phyloP scores from a whole-genome alignment of 2,113 vertebrate genomes.

The Cyanocitta stelleri region DNA sequence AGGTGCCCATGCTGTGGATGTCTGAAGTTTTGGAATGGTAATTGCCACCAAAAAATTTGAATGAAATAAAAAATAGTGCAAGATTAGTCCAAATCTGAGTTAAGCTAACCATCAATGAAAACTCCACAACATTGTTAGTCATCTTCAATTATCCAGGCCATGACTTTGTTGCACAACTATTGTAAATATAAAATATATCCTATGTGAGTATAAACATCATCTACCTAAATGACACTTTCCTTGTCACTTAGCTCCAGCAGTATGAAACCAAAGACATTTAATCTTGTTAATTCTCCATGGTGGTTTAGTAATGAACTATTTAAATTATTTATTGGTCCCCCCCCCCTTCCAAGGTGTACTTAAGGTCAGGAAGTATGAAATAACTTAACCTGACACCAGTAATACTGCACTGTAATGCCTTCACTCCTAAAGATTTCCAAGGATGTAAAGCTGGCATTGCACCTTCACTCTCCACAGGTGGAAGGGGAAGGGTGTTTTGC shows the following conservation, averaged over 20 bases:
- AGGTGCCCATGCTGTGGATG: neutral
- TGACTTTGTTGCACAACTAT: neutral
- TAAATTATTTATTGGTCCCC: neutral
- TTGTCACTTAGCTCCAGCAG: neutral
- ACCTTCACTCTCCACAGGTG: neutral
- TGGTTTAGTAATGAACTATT: neutral
- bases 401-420: neutral
- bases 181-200: neutral
- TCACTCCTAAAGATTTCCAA: neutral
- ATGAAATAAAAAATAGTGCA: neutral
- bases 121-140: neutral
- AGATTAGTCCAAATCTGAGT: neutral
- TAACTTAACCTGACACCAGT: neutral
- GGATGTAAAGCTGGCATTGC: neutral
- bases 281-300: neutral
- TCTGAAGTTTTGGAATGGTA: neutral
- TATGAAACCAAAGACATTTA: neutral
- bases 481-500: neutral
- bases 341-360: neutral
- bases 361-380: neutral
- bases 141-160: neutral
- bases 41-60: neutral
- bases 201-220: neutral
- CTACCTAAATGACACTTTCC: neutral
- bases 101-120: neutral